phyloP scores from a whole-genome alignment of 2,888 invertebrate species.

The Melanargia galathea region DNA sequence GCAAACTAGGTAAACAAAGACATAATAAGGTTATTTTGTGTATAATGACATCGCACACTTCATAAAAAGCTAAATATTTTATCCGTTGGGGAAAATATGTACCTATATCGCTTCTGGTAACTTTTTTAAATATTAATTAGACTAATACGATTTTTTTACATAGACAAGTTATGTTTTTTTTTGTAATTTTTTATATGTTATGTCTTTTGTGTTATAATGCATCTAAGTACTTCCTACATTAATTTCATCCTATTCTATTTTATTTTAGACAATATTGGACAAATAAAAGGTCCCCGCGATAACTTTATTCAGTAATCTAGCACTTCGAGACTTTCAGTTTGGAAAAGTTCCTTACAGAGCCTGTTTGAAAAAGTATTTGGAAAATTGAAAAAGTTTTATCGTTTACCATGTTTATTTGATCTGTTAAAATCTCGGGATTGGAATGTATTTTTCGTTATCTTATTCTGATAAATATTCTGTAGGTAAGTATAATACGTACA shows the following conservation, averaged over 20 bases:
- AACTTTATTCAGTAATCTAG: slow-evolving; percentile 31
- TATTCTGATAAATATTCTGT: not conserved
- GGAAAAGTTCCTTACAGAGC: slow-evolving; percentile 20
- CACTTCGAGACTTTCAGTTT: slow-evolving; percentile 27
- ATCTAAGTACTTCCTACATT: not conserved
- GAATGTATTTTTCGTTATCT: slow-evolving; percentile 5
- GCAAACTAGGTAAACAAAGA: slow-evolving; percentile 26
- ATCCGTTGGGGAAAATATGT: slow-evolving; percentile 18
- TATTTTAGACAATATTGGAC: not conserved
- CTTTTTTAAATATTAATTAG: slow-evolving; percentile 12
- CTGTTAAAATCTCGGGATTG: slow-evolving; percentile 11
- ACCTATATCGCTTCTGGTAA: slow-evolving; percentile 1
- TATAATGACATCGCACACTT: slow-evolving; percentile 28
- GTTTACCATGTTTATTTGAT: slow-evolving; percentile 20
- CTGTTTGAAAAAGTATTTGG: slow-evolving; percentile 22
- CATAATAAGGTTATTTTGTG: slow-evolving; percentile 31
- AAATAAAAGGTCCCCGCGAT: slow-evolving; percentile 19
- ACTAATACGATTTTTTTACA: not conserved
- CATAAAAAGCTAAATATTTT: slow-evolving; percentile 29
- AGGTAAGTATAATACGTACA: too few species aligned
- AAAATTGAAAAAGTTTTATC: slow-evolving; percentile 23
- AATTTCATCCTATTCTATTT: not conserved
- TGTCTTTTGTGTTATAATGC: not conserved
- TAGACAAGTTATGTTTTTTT: not conserved
- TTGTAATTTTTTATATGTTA: not conserved